These are phyloP conservation scores for Plutomurus gul DNA, from an alignment of 1,140 invertebrate genomes.

Conservation along the genomic window DNA sequence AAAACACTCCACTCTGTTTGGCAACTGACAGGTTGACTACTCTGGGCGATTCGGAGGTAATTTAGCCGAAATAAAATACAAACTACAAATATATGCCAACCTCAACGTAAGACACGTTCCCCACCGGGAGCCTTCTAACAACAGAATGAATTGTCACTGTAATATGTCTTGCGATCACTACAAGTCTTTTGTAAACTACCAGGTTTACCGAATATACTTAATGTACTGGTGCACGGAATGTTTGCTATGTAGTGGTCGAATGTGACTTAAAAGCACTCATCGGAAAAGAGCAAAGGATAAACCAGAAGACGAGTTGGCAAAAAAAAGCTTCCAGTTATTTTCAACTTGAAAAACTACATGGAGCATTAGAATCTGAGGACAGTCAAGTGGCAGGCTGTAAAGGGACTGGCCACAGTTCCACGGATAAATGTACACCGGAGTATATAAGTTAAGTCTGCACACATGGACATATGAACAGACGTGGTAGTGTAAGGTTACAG, in stretches of 20 bases:
- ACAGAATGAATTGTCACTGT: neutral
- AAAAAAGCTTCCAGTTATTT: constrained; percentile 17
- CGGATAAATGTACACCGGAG: neutral
- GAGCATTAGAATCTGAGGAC: constrained; percentile 7
- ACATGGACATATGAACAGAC: neutral
- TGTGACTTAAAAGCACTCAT: neutral
- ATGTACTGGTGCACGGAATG: no score
- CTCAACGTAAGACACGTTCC: neutral
- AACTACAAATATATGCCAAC: neutral
- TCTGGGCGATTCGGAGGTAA: constrained; percentile 16
- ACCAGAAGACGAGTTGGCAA: neutral
- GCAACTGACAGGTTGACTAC: neutral
- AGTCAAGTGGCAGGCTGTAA: constrained; percentile 23
- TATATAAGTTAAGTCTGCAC: neutral
- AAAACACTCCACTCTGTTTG: neutral
- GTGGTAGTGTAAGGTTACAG: no score
- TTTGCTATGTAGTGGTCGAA: neutral
- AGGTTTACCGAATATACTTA: no score
- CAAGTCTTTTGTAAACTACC: neutral
- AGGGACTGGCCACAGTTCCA: neutral
- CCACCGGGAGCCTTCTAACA: neutral
- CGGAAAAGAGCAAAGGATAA: neutral
- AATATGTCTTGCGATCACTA: neutral
- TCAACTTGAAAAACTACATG: neutral
- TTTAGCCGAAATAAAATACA: constrained; percentile 13